Conservation (phyloP, 2,113 vertebrate genomes). For the Aviceda subcristata region DNA sequence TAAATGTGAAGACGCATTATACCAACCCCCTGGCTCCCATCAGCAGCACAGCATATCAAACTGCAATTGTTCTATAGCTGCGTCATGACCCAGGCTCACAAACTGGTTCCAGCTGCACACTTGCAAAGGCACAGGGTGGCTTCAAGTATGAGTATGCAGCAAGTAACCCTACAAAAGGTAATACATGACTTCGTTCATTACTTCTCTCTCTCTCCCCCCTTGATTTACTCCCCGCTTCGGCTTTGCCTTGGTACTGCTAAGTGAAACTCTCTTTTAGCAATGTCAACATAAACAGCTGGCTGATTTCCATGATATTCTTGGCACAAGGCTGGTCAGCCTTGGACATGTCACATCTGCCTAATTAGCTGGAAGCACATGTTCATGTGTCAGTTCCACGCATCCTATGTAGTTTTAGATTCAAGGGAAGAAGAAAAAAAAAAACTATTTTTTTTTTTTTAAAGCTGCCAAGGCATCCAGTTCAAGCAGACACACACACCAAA, state of each 20-base stretch:
- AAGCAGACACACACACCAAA: background rate
- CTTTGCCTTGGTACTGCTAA: background rate
- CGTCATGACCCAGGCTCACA: background rate
- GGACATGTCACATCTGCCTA: conserved; percentile 41
- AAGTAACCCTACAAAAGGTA: background rate
- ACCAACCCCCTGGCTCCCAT: no score
- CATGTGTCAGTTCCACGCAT: background rate
- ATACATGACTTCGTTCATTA: no score
- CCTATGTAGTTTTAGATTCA: background rate
- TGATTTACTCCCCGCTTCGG: background rate
- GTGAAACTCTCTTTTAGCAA: conserved; percentile 28
- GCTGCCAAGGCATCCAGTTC: background rate
- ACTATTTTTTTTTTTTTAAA: background rate
- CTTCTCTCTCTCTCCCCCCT: background rate
- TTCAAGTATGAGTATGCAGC: no score
- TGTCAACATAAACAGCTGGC: conserved; percentile 63
- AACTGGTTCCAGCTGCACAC: background rate
- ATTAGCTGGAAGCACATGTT: conserved; percentile 6
- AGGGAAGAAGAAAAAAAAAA: background rate
- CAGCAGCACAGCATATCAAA: background rate
- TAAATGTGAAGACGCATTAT: accelerated
- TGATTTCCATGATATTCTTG: conserved; percentile 19
- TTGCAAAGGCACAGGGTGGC: background rate
- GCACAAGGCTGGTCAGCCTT: conserved; percentile 15
- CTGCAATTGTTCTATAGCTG: background rate